Base-by-base conservation (phyloP, 2,113 vertebrate genomes). In the Labeo catla region DNA sequence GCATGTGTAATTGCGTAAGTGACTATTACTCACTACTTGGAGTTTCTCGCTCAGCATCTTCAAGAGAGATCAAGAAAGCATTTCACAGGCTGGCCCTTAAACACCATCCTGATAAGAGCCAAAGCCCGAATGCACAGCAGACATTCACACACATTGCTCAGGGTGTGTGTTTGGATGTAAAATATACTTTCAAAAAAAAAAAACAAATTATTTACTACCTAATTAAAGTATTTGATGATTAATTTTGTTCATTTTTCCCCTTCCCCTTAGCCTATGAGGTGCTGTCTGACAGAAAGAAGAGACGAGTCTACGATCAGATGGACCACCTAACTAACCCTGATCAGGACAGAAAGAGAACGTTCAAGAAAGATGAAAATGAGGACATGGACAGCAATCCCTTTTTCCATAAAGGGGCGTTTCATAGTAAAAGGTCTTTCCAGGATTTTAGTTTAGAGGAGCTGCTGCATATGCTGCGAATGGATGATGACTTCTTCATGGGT, bases 1-100 rank as follows among this genome's bases (percentile, higher is more conserved):
- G 52, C 83, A 47, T n/a, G 50, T 57, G n/a, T 28, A 50, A 47
- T 39, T 77, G 87, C 82, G 34, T 45, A 23, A 77, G 61, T 54
- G 89, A 90, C 78, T 84, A 86, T 86, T 90, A 88, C 49, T 84
- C 87, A 6, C 21, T 88, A 52, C 87, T 90, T 73, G 89, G 84
- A 82, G 78, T 90, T 81, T 28, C 76, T 81, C 54, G 10, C n/a
- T 86, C 76, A 34, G 85, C 85, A 1, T 86, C 81, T 49, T 65
- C 57, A 28, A 82, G 47, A 54, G 84, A 88, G n/a, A 86, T 90
- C 45, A 86, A 88, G 82, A 90, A 86, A 82, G 85, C 85, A 0
- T 88, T 88, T 52, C 82, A 76, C 74, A 81, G 66, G 34, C 78
- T 88, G 70, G 87, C 89, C 12, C 70, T 76, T 36, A 88, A 34